Conservation (phyloP, 2,113 vertebrate species). For the Loxodonta africana region DNA sequence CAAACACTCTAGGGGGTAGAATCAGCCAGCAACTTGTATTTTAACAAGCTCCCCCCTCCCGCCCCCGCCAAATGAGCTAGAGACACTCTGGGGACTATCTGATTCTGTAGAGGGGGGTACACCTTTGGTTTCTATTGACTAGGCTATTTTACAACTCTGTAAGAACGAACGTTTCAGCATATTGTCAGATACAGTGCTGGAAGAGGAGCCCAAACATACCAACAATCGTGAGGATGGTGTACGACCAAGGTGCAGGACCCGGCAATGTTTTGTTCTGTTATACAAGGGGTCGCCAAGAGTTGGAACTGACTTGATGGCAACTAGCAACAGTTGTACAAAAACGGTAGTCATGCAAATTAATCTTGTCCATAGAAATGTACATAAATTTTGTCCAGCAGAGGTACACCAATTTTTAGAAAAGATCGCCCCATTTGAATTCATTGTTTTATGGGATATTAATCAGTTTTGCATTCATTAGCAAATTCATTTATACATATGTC, state of each 20-base stretch:
- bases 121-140: background rate
- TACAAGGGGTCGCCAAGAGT: background rate
- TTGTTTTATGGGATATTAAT: background rate
- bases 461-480: background rate
- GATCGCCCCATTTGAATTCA: background rate
- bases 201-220: background rate
- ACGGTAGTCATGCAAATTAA: background rate
- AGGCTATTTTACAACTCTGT: background rate
- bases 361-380: background rate
- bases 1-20: background rate
- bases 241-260: background rate
- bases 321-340: background rate
- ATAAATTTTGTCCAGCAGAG: constrained; percentile 22
- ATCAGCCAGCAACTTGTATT: background rate
- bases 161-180: background rate
- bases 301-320: background rate
- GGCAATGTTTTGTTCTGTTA: background rate
- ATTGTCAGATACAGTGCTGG: background rate
- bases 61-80: background rate
- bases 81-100: background rate
- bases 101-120: background rate
- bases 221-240: background rate
- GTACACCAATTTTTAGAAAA: background rate
- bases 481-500: background rate
- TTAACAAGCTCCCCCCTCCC: background rate